phyloP scores from a whole-genome alignment of 2,113 vertebrate species.

The Furnarius figulus region DNA sequence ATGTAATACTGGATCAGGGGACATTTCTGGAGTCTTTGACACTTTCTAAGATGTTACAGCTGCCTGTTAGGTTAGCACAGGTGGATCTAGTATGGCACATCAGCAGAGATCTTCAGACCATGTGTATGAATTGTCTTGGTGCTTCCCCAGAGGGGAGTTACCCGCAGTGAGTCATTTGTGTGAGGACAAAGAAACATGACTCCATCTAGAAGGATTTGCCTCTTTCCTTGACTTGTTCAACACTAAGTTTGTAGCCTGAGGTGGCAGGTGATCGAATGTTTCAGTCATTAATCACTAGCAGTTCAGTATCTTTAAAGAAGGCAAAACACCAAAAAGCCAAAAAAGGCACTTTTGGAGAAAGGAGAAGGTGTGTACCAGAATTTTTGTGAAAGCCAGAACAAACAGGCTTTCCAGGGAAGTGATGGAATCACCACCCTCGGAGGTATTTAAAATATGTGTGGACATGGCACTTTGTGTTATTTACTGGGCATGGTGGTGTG shows the following conservation, averaged over 20 bases:
- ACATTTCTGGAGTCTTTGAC: not conserved
- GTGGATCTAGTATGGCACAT: not conserved
- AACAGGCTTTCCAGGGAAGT: not conserved
- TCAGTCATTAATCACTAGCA: not conserved
- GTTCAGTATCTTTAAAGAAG: not conserved
- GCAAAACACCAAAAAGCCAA: not conserved
- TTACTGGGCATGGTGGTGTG: not conserved
- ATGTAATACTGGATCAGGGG: not conserved
- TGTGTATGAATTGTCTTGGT: not conserved
- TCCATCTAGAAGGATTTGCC: not conserved
- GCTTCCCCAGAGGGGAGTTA: not conserved
- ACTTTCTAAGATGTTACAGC: not conserved
- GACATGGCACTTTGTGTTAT: not conserved
- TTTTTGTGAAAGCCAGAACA: not conserved
- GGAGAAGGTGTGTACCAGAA: not conserved
- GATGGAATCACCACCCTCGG: not conserved
- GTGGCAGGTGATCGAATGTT: not conserved
- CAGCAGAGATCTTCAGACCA: not conserved
- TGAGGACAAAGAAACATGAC: not conserved
- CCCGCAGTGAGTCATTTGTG: not conserved
- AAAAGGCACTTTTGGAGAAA: not conserved
- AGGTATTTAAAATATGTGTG: not conserved
- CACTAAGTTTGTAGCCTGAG: not conserved
- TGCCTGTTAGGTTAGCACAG: not conserved
- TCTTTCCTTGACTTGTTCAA: not conserved